phyloP scores from a whole-genome alignment of 2,113 vertebrate genomes.

The Nyctibius bracteatus region DNA sequence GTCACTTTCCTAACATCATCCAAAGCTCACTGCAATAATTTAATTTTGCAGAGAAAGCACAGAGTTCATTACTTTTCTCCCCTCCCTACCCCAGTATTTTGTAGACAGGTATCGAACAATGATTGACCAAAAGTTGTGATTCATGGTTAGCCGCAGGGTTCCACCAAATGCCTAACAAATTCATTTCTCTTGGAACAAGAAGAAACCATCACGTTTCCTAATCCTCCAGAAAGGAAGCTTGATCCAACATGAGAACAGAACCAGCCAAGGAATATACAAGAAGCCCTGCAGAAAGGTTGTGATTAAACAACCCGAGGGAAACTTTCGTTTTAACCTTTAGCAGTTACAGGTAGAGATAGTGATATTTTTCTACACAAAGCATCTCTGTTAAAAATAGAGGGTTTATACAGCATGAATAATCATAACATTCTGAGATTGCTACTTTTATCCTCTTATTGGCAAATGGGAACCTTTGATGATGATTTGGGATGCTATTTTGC shows the following conservation, averaged over 20 bases:
- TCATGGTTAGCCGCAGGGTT: neutral
- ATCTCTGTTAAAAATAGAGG: neutral
- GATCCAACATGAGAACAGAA: neutral
- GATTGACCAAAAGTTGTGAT: neutral
- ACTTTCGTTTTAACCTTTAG: neutral
- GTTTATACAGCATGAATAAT: neutral
- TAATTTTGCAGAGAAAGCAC: constrained; percentile 18
- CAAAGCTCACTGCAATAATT: constrained; percentile 30
- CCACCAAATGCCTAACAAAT: neutral
- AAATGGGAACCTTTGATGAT: neutral
- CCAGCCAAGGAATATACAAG: neutral
- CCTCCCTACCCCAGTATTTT: neutral
- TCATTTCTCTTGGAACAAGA: neutral
- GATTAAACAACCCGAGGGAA: neutral
- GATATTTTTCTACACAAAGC: neutral
- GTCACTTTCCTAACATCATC: constrained; percentile 9
- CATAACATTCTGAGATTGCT: neutral
- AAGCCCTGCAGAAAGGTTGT: neutral
- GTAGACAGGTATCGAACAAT: neutral
- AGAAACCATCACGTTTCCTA: neutral
- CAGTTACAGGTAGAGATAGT: neutral
- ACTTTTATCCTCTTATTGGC: neutral
- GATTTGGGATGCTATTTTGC: neutral
- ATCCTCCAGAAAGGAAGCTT: neutral
- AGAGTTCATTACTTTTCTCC: neutral